Base-by-base conservation (phyloP, 2,888 invertebrate species). In the Masnerella sp. region DNA sequence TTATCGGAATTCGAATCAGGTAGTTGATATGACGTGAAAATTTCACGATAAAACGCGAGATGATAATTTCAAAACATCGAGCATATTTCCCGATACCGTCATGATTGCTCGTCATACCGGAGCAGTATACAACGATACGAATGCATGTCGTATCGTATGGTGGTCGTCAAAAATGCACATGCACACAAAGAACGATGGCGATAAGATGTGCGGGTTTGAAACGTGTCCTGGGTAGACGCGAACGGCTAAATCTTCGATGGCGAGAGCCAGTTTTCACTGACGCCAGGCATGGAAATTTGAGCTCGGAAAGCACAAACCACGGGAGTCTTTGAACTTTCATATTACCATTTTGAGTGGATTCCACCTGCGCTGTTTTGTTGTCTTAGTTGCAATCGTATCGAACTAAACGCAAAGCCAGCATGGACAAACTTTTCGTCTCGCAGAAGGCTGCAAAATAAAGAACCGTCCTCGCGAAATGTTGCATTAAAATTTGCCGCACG, bases 321-420 rank as follows among this genome's bases (percentile, higher is more conserved):
- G 49, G 32, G 49, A 61, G 65, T 74, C 74, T 74, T 74, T 74
- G 68, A 74, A 69, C 74, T 74, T 74, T 56, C 67, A 38, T 74
- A 74, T 74, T 70, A 74, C 61, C 74, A 74, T 74, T 74, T 74
- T 74, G 65, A 74, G 69, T 74, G 61, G 61, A 59, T 70, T 61
- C 34, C 45, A 15, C 40, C 43, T 15, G 12, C 43, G 9, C 1
- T 49, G 56, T 70, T 62, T 62, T 70, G 56, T 70, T 70, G 49
- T 52, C 38, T 54, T 59, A 38, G 68, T 68, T 62, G 58, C 67
- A 62, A 62, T 62, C 52, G 51, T 67, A 62, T 73, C 49, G 58
- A 42, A 54, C 59, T 62, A 62, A 73, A 62, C 43, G 36, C 61
- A 51, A 73, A 68, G 54, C 25, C 47, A 61, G 54, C 65, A 30